phyloP scores from a whole-genome alignment of 2,113 vertebrate species.

The Marcusenius ussheri region DNA sequence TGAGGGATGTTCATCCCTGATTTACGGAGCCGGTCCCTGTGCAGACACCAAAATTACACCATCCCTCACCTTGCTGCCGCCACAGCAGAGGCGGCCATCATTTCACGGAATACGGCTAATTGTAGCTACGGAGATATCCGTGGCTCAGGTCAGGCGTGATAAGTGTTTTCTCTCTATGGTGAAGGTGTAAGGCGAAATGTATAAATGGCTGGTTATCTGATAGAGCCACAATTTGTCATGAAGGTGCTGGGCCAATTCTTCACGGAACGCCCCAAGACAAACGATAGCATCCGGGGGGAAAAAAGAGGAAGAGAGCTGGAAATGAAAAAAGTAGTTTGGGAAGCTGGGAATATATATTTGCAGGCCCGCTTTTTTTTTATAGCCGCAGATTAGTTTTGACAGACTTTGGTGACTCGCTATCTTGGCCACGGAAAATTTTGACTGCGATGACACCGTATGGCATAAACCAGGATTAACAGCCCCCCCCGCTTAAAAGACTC shows the following conservation, averaged over 20 bases:
- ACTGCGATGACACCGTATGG: not conserved
- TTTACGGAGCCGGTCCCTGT: conserved; percentile 26
- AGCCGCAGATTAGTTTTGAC: not conserved
- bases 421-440: not conserved
- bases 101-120: conserved; percentile 34
- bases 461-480: not conserved
- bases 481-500: not conserved
- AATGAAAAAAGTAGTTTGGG: not conserved
- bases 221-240: conserved; percentile 41
- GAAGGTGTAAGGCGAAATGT: conserved; percentile 31
- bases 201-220: conserved; percentile 38
- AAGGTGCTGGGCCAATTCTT: conserved; percentile 26
- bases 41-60: conserved; percentile 35
- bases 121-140: conserved; percentile 32
- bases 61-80: conserved; percentile 9
- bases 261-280: conserved; percentile 14
- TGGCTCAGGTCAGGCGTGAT: conserved; percentile 30
- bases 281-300: not conserved
- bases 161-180: conserved; percentile 30
- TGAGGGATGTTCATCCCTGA: conserved; percentile 24
- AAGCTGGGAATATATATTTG: not conserved
- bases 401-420: not conserved
- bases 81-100: conserved; percentile 20
- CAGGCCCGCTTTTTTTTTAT: not conserved
- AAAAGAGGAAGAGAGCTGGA: conserved; percentile 24